Evolutionary conservation across 2,797 vertebrate species (phyloP), one percentile per base, ranked within the genome.

Genomic region (Champsocephalus esox): DNA sequence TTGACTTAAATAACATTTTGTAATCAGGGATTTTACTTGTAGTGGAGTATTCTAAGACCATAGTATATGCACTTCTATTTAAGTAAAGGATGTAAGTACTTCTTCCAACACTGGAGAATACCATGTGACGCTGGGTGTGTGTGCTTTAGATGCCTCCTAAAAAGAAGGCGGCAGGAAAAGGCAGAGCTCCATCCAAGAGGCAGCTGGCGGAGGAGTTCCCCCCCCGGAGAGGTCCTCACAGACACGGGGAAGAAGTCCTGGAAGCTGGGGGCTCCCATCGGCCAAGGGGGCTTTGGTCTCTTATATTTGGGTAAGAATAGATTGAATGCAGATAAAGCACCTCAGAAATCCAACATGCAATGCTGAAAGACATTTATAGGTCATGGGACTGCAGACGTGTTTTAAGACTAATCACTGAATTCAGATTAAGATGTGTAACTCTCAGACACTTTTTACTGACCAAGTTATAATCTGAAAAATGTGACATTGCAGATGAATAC

Each of bases 211-310:
- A 98, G 82, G 93, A 96, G 45, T 98, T 99, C 80, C 93, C 96
- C 96, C 12, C 74, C 89, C 0, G 97, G 97, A 28, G 98, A 99
- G 79, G 74, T 99, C 46, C 80, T 99, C 59, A 96, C 90, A 0
- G 98, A 99, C 87, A 94, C 93, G 0, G 89, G 84, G 14, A 97
- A 96, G 87, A 98, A 96, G 85, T 89, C 95, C 14, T 99, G 98
- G 98, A 98, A 97, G 82, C 92, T 99, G 55, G 98, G 98, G 1
- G 38, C 69, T 6, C 95, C 97, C 0, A 56, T 99, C 54, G 98
- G 98, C n/a, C 96, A 97, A 67, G 98, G 98, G 1, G 98, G 98
- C 38, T 99, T 99, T 70, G 98, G 98, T 1, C 94, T 98, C 17
- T 87, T 99, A 0, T 99, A 99, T 85, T 88, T 99, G 57, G 98